Evolutionary conservation across 2,888 invertebrate species (phyloP).

Genomic region (Drosophila ezoana): DNA sequence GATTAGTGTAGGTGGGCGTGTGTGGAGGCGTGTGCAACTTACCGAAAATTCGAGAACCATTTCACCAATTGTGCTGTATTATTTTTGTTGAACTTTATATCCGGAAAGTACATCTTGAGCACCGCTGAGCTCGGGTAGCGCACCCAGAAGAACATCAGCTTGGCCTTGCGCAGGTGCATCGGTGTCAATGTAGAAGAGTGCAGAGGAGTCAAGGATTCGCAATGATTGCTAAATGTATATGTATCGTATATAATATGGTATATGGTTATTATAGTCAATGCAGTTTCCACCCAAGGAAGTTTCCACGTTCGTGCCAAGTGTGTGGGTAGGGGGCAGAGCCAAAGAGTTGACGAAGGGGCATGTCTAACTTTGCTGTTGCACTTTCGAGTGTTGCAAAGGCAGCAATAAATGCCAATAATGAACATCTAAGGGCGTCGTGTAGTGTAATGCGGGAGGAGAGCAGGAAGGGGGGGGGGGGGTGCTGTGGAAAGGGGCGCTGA

Average conservation of each 20-base stretch:
- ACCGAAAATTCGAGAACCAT: conserved; percentile 99
- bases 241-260: conserved; percentile 18
- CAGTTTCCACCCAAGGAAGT: conserved; percentile 55
- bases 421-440: conserved; percentile 69
- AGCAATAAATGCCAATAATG: conserved; percentile 72
- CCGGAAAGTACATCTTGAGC: conserved; percentile 99
- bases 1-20: not conserved
- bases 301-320: conserved; percentile 51
- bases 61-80: conserved; percentile 99
- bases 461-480: not conserved
- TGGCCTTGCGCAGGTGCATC: conserved; percentile 99
- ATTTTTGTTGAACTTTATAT: conserved; percentile 99
- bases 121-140: conserved; percentile 99
- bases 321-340: conserved; percentile 15
- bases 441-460: conserved; percentile 1
- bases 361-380: conserved; percentile 61
- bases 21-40: conserved; percentile 85
- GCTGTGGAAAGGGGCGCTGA: conserved; percentile 1
- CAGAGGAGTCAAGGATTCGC: conserved; percentile 92
- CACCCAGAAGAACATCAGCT: conserved; percentile 99
- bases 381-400: conserved; percentile 68
- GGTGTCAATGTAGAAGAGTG: conserved; percentile 98
- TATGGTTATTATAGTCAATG: conserved; percentile 49
- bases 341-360: conserved; percentile 15
- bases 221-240: conserved; percentile 73